Percentiles rank a stretch among this genome's conserved stretches.
phyloP scores from a whole-genome alignment of 1,140 invertebrate genomes.

The Drosophila pachea region DNA sequence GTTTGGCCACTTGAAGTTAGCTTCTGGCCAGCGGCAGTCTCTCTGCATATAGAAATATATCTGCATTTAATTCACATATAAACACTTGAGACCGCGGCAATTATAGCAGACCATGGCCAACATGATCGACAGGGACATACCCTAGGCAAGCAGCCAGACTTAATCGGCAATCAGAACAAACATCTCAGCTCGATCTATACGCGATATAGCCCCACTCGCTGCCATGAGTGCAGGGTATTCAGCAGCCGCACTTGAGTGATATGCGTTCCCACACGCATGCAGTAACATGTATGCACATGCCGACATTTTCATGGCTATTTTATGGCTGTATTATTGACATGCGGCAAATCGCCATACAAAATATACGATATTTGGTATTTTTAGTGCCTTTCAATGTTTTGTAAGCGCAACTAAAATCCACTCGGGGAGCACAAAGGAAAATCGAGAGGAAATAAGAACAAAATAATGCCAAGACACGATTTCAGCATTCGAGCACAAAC shows the following conservation, averaged over 20 bases:
- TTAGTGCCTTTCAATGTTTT: constrained; percentile 38
- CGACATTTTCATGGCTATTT: constrained; percentile 22
- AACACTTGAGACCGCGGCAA: constrained; percentile 30
- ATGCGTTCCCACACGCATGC: constrained; percentile 1
- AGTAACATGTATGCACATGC: neutral
- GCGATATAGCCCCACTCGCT: neutral
- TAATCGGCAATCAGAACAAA: no score
- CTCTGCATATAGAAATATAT: constrained; percentile 16
- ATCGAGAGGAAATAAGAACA: neutral
- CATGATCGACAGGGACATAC: neutral
- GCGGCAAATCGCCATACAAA: constrained; percentile 1
- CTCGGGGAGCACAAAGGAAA: constrained; percentile 1
- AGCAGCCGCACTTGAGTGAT: constrained; percentile 12
- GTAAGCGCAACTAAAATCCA: constrained; percentile 46
- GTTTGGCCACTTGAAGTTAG: constrained; percentile 57
- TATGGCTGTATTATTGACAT: constrained; percentile 18
- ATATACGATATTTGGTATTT: constrained; percentile 7
- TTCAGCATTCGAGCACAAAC: constrained; percentile 25
- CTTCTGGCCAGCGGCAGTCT: constrained; percentile 26
- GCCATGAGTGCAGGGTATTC: neutral
- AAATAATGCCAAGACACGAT: no score
- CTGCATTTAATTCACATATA: constrained; percentile 22
- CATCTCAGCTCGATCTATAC: neutral
- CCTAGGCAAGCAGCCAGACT: no score
- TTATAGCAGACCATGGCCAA: neutral